These are phyloP conservation scores for Tupiocoris notatus DNA, from an alignment of 2,888 invertebrate species.

Conservation along the genomic window DNA sequence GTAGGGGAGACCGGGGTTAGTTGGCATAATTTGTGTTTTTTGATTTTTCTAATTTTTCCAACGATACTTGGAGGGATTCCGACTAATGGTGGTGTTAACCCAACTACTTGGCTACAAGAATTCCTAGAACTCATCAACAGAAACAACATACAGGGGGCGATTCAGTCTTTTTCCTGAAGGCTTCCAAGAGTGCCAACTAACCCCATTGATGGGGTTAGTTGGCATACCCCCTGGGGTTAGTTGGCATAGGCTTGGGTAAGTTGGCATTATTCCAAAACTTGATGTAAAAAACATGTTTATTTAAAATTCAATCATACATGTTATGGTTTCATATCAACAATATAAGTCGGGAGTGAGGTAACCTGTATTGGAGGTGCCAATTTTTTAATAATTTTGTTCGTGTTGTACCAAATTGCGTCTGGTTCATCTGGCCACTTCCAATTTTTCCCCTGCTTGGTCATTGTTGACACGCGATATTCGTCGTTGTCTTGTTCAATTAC, in stretches of 20 bases:
- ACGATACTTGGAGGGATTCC: too few species aligned
- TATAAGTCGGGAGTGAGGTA: too few species aligned
- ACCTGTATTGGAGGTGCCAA: conserved; percentile 21
- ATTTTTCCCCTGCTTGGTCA: conserved; percentile 2
- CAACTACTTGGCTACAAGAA: too few species aligned
- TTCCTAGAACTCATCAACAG: too few species aligned
- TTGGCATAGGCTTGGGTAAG: neutral
- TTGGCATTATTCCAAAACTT: too few species aligned
- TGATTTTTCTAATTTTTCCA: too few species aligned
- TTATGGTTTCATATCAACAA: too few species aligned
- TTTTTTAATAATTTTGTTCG: conserved; percentile 4
- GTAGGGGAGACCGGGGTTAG: neutral
- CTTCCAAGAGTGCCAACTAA: neutral
- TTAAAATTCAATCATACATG: too few species aligned
- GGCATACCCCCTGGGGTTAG: neutral
- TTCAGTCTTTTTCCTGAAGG: neutral
- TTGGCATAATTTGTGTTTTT: neutral
- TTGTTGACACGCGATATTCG: conserved; percentile 7
- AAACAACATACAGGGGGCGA: too few species aligned
- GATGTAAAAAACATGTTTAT: too few species aligned
- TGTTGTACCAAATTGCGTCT: conserved; percentile 19
- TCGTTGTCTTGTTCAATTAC: conserved; percentile 1
- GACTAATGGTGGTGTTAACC: too few species aligned
- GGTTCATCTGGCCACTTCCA: conserved; percentile 23
- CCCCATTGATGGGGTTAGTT: neutral